phyloP scores from a whole-genome alignment of 1,140 invertebrate species.

The Neodiprion fabricii region DNA sequence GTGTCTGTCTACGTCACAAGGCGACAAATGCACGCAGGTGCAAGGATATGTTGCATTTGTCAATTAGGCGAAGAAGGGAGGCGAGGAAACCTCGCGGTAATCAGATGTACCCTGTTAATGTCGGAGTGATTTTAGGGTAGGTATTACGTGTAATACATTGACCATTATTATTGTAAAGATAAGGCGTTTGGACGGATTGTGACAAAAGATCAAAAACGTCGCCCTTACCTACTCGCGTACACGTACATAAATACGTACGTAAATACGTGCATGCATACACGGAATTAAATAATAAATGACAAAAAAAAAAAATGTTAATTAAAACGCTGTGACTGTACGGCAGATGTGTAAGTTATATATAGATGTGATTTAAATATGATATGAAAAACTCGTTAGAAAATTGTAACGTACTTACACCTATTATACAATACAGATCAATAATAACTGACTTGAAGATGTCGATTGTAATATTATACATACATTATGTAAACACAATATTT shows the following conservation, averaged over 20 bases:
- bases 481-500: not conserved
- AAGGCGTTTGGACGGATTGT: not conserved
- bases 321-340: not conserved
- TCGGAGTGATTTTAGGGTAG: too few relatives aligned
- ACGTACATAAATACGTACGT: not conserved
- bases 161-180: too few relatives aligned
- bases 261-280: not conserved
- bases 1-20: not conserved
- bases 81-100: too few relatives aligned
- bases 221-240: not conserved
- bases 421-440: not conserved
- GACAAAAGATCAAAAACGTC: not conserved
- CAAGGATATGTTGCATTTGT: too few relatives aligned
- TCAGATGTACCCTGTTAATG: too few relatives aligned
- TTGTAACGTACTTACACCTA: too few relatives aligned
- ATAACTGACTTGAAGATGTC: not conserved
- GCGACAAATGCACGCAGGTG: not conserved
- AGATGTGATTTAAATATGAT: not conserved
- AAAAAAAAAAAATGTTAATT: not conserved
- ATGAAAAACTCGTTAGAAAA: too few relatives aligned
- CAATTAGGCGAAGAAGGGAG: too few relatives aligned
- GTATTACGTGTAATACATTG: too few relatives aligned
- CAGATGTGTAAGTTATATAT: constrained; percentile 3
- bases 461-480: not conserved
- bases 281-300: not conserved